Evolutionary conservation across 2,797 vertebrate species (phyloP), one percentile per base, ranked within the genome.

Genomic region (Clarias laeviceps): DNA sequence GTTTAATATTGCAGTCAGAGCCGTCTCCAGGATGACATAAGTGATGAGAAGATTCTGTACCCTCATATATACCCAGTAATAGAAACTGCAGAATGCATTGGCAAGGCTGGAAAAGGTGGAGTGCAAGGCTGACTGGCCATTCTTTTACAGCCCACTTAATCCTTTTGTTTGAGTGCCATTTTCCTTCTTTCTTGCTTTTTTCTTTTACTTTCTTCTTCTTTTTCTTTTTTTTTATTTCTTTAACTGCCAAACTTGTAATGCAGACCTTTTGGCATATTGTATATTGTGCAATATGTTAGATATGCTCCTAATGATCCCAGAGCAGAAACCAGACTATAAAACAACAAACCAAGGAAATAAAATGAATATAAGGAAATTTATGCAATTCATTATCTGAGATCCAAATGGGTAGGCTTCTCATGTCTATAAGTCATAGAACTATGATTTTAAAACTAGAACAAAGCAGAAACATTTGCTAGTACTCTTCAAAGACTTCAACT

Each of bases 341-440:
- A 70, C 37, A 88, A 73, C 34, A 83, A 70, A 82, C 79, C 70
- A 82, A 64, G 62, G 20, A 80, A 89, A 83, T 78, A 84, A 84
- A 74, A 62, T 15, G 56, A 82, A 80, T 62, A 82, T 32, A 74
- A 84, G n/a, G 32, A 76, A 34, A 74, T 73, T 11, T 65, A 62
- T 20, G 40, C 24, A 83, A 24, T 83, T 81, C 59, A 64, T 88
- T 77, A 84, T 82, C 37, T 80, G 65, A 81, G 62, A 62, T 79
- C 54, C 59, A 81, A 74, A 54, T 83, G 56, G 54, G 50, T 59
- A 73, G 72, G 83, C 20, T 79, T 89, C 89, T 91, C 88, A 88
- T 86, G 87, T 89, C 84, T 81, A 89, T 85, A 83, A 91, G 92
- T 92, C 91, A 90, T 89, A 92, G 90, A 88, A 84, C 80, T 88